A percentile compares a stretch with the other conserved stretches of the same genome.
phyloP scores from a whole-genome alignment of 2,113 vertebrate genomes.

The Euleptes europaea region DNA sequence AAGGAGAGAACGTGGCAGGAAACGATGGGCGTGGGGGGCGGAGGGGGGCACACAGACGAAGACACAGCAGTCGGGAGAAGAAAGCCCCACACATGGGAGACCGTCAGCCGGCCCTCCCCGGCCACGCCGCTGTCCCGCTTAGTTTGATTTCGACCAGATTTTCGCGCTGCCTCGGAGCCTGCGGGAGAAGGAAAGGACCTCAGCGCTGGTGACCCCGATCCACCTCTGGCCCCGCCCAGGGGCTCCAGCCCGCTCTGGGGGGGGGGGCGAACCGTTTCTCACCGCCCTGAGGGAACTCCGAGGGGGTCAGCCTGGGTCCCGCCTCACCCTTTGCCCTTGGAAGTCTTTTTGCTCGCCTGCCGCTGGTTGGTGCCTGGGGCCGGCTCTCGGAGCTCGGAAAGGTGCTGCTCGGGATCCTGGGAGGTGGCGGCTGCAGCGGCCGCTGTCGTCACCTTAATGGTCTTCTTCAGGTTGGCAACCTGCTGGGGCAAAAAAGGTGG shows the following conservation, averaged over 20 bases:
- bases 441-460: slow-evolving; percentile 92
- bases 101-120: slow-evolving; percentile 48
- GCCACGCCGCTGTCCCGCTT: slow-evolving; percentile 59
- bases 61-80: slow-evolving; percentile 16
- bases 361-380: slow-evolving; percentile 78
- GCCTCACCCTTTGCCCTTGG: slow-evolving; percentile 96
- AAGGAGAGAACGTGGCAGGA: slow-evolving; percentile 9
- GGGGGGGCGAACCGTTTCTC: not conserved
- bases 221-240: not conserved
- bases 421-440: slow-evolving; percentile 90
- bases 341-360: slow-evolving; percentile 91
- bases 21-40: not conserved
- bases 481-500: slow-evolving; percentile 51
- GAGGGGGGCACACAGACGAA: not conserved
- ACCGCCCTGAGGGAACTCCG: not conserved
- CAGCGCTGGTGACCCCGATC: not conserved
- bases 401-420: slow-evolving; percentile 90
- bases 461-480: slow-evolving; percentile 97
- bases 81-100: slow-evolving; percentile 42
- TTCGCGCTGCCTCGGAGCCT: slow-evolving; percentile 96
- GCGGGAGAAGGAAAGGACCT: slow-evolving; percentile 31
- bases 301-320: rapidly evolving
- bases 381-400: slow-evolving; percentile 77
- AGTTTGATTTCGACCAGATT: slow-evolving; percentile 99
- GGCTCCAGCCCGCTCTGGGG: not conserved